Base-by-base conservation (phyloP, 2,888 invertebrate species). In the Drosophila lacicola region DNA sequence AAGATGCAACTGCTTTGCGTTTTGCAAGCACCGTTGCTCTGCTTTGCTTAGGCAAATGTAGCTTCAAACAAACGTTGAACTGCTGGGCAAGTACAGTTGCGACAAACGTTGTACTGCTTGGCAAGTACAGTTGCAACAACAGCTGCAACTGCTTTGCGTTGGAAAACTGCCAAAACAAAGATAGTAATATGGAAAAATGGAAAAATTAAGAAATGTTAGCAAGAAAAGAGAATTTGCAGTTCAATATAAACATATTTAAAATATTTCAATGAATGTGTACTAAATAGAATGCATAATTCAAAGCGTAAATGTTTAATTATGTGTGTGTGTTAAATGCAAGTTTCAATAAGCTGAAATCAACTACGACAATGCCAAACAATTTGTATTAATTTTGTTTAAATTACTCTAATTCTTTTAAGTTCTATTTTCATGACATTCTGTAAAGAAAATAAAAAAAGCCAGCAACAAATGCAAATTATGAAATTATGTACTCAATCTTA, bases 311-410 rank as follows among this genome's bases (percentile, higher is more conserved):
- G 54, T 39, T 21, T 51, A 41, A 58, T 5, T 10, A 10, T 21
- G 29, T 42, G 39, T 58, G 19, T 68, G 53, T 63, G 34, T 42
- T 39, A 37, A 9, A 21, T 34, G 14, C 25, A 29, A 37, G 44
- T 13, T 45, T 50, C 36, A 50, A 41, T 58, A 58, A 51, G 34
- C 53, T 61, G 11, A 50, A 54, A 47, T 50, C 47, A 63, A 72
- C 56, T 62, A 68, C 49, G 51, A 62, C 54, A 76, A 75, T 76
- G 76, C 76, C 76, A 75, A 76, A 76, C 69, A 62, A 71, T 49
- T 71, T 71, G 55, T 65, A 68, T 53, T 73, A 51, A 36, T 57
- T 63, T 45, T 17, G 8, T 44, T 51, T 51, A 17, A 6, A 39
- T 53, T 49, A 53, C 2, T 50, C 5, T 56, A 53, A 36, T 37